Evolutionary conservation across 2,888 invertebrate genomes (phyloP).

Genomic region (Operophtera brumata): DNA sequence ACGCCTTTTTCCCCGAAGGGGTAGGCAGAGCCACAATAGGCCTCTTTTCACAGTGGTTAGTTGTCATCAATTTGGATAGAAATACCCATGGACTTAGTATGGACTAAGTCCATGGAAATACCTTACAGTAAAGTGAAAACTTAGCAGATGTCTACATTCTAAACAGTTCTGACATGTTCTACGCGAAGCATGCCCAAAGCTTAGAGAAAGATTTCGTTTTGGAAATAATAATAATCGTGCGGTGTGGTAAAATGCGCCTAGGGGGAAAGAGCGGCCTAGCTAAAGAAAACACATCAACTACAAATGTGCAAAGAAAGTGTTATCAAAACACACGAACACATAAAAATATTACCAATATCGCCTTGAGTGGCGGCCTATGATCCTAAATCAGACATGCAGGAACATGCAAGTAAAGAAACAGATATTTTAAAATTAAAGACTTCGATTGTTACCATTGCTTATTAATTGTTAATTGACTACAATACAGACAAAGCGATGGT

Average conservation of each 20-base stretch:
- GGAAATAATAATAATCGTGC: slow-evolving; percentile 79
- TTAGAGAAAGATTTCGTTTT: slow-evolving; percentile 69
- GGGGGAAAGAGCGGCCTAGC: slow-evolving; percentile 78
- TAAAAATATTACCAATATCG: slow-evolving; percentile 74
- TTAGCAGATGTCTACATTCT: slow-evolving; percentile 19
- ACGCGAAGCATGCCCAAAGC: slow-evolving; percentile 79
- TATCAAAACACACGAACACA: slow-evolving; percentile 65
- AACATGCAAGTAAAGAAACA: slow-evolving; percentile 77
- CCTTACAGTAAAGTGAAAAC: slow-evolving; percentile 3
- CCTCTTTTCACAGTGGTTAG: too few species aligned
- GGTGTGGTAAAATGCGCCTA: slow-evolving; percentile 77
- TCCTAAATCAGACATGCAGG: slow-evolving; percentile 79
- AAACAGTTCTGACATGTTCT: slow-evolving; percentile 55
- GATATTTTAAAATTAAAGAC: slow-evolving; percentile 52
- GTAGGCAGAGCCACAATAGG: too few species aligned
- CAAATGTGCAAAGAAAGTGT: slow-evolving; percentile 79
- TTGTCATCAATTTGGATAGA: not conserved
- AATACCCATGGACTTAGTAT: too few species aligned
- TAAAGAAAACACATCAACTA: slow-evolving; percentile 77
- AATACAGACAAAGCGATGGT: slow-evolving; percentile 50
- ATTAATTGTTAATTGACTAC: slow-evolving; percentile 22
- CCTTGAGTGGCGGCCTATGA: slow-evolving; percentile 75
- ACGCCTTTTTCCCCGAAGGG: too few species aligned
- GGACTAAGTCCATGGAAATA: too few species aligned
- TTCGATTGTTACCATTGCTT: slow-evolving; percentile 64